Evolutionary conservation across 1,140 invertebrate species (phyloP), one percentile per base, ranked within the genome.

Genomic region (Anthonomus grandis): DNA sequence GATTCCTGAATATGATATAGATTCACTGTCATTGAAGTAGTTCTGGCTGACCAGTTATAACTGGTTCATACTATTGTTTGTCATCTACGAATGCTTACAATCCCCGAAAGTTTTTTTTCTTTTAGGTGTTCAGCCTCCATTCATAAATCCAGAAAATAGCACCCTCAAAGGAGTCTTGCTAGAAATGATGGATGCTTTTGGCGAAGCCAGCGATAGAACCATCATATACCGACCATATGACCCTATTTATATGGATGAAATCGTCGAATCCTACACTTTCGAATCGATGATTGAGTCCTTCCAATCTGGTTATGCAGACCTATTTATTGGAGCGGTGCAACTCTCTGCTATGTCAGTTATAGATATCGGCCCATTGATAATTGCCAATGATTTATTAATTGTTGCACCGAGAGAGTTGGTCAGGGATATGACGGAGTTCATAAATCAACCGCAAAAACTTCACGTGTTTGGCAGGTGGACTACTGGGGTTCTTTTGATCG

Each of bases 81-180:
- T n/a, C n/a, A n/a, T n/a, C n/a, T n/a, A n/a, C n/a, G n/a, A n/a
- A n/a, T n/a, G n/a, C n/a, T n/a, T n/a, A n/a, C n/a, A n/a, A n/a
- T n/a, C n/a, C n/a, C n/a, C n/a, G n/a, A n/a, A n/a, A n/a, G n/a
- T n/a, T n/a, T n/a, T n/a, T n/a, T n/a, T n/a, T n/a, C n/a, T n/a
- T n/a, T n/a, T n/a, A n/a, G n/a, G n/a, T n/a, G n/a, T n/a, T n/a
- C n/a, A n/a, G 47, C 47, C 47, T 10, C 47, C 47, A 21, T 50
- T 22, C 18, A 36, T 50, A 5, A 50, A 50, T 22, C 9, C 9
- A 36, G n/a, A 37, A 2, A 50, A 50, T 21, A 21, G 17, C 19
- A 21, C 31, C 19, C 19, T 19, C n/a, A 5, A 17, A 2, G 47
- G 47, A 12, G 38, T 50, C 13, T 50, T 50, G 19, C 8, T 50